phyloP scores from a whole-genome alignment of 2,113 vertebrate genomes.

The Pardalotus punctatus region DNA sequence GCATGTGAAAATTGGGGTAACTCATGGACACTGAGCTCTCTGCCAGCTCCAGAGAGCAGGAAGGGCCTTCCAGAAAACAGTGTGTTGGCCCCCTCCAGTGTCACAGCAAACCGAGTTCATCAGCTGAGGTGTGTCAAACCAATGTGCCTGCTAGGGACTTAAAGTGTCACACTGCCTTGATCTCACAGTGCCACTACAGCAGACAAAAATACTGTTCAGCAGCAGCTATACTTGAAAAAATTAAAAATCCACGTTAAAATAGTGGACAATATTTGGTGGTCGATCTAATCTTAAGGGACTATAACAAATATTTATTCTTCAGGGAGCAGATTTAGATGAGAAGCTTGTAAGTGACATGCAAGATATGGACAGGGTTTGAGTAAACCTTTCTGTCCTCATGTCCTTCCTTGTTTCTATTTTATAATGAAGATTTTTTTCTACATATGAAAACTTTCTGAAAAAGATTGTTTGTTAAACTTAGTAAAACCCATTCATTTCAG shows the following conservation, averaged over 20 bases:
- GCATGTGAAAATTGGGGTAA: not conserved
- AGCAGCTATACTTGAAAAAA: not conserved
- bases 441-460: accelerated
- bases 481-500: not conserved
- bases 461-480: not conserved
- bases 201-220: not conserved
- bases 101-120: not conserved
- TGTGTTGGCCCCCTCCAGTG: slow-evolving; percentile 22
- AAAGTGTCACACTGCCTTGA: not conserved
- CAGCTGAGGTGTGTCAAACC: not conserved
- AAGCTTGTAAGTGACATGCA: not conserved
- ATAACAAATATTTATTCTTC: not conserved
- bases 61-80: not conserved
- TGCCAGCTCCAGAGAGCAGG: not conserved
- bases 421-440: not conserved
- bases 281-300: not conserved
- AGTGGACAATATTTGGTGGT: not conserved
- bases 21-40: not conserved
- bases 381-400: not conserved
- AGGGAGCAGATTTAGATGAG: not conserved
- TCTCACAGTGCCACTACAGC: not conserved
- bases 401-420: not conserved
- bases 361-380: not conserved
- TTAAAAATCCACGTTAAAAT: not conserved
- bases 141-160: not conserved